Percentiles rank a stretch among this genome's conserved stretches.
These are phyloP conservation scores for Plagodis pulveraria DNA, from an alignment of 2,888 invertebrate genomes.

Conservation along the genomic window DNA sequence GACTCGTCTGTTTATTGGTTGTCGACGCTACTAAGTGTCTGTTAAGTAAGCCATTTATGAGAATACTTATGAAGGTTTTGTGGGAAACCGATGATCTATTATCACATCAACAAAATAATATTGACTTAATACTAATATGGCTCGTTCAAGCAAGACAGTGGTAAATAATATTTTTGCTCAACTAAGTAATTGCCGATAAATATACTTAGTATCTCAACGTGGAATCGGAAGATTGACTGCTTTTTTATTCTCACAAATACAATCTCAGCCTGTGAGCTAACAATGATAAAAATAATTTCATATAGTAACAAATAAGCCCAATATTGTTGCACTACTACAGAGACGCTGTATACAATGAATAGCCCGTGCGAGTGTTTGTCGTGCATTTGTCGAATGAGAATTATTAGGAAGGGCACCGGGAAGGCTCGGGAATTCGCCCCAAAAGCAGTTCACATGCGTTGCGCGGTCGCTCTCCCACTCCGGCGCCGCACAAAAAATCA, in stretches of 20 bases:
- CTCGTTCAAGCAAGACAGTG: slow-evolving; percentile 15
- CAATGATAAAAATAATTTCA: slow-evolving; percentile 68
- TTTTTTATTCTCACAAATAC: not conserved
- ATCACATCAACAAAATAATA: slow-evolving; percentile 37
- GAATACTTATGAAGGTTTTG: slow-evolving; percentile 64
- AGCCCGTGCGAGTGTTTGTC: slow-evolving; percentile 83
- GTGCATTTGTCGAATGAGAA: slow-evolving; percentile 83
- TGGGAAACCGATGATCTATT: slow-evolving; percentile 44
- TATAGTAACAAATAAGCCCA: slow-evolving; percentile 63
- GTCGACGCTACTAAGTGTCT: slow-evolving; percentile 77
- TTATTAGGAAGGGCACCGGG: slow-evolving; percentile 82
- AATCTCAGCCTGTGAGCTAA: slow-evolving; percentile 46
- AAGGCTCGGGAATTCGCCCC: slow-evolving; percentile 85
- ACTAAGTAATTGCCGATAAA: slow-evolving; percentile 2
- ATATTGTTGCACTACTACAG: slow-evolving; percentile 80
- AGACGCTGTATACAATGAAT: slow-evolving; percentile 74
- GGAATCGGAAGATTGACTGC: too few relatives aligned
- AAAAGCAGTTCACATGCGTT: slow-evolving; percentile 85
- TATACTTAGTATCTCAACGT: too few relatives aligned
- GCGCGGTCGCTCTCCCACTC: slow-evolving; percentile 73
- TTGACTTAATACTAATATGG: slow-evolving; percentile 27
- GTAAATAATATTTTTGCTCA: slow-evolving; percentile 17
- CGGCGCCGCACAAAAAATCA: slow-evolving; percentile 82
- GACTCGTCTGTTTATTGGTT: slow-evolving; percentile 81
- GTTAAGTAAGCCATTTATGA: slow-evolving; percentile 75